Base-by-base conservation (phyloP, 2,797 vertebrate species). In the Sternotherus odoratus region DNA sequence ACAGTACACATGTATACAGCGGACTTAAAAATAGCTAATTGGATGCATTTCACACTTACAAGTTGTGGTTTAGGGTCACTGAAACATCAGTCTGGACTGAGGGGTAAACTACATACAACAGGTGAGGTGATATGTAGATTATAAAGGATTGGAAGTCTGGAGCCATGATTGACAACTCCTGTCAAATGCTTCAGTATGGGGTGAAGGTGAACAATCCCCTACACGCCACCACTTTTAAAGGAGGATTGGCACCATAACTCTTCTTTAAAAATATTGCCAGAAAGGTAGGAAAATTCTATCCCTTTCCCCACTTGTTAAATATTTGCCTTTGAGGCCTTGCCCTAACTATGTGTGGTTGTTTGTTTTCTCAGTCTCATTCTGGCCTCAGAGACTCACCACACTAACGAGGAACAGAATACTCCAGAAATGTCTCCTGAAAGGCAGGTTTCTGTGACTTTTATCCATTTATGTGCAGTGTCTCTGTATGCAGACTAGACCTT, bases 291-390 rank as follows among this genome's bases (percentile, higher is more conserved):
- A 95, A 95, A 95, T 92, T 95, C 91, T 92, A 94, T 80, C 77
- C 54, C 85, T 91, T 81, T 85, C 74, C 79, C 56, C 33, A 82
- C 89, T 96, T 60, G 57, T 95, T 95, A 97, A 98, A 98, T 98
- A 98, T 98, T 98, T 98, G 97, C 91, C 90, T 96, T 98, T 95
- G 87, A 98, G 94, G 82, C 88, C 91, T 77, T 92, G 60, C 69
- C 88, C 56, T 89, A 3, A 3, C 94, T 36, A 1, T 2, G 1
- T 94, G 74, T 92, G 53, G 53, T 53, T 4, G 53, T 10, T 23
- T 53, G 9, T 24, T 53, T 23, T 53, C 9, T 10, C 23, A 24
- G 4, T 24, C 88, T 85, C 77, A 92, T 88, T 96, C 94, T 90
- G 79, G 82, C 77, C 89, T 89, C 77, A 26, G 19, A 87, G 49